Evolutionary conservation across 2,797 vertebrate species (phyloP).

Genomic region (Pipistrellus pygmaeus): DNA sequence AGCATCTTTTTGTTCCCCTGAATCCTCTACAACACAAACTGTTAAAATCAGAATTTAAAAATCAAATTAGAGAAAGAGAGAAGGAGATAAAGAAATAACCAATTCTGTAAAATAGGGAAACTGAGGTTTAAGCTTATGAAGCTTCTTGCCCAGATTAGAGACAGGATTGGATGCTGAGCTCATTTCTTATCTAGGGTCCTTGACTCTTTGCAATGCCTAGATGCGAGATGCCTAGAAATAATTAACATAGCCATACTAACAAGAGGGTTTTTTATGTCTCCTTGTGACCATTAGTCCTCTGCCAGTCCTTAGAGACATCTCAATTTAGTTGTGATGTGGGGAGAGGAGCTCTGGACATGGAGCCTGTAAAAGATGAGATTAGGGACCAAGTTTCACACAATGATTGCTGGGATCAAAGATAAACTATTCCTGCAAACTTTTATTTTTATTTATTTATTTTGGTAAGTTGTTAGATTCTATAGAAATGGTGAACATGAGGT

Average conservation of each 20-base stretch:
- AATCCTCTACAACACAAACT: neutral
- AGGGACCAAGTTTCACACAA: neutral
- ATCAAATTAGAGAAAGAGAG: neutral
- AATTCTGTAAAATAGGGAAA: neutral
- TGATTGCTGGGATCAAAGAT: conserved; percentile 29
- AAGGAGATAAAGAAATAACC: neutral
- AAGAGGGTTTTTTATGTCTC: conserved; percentile 26
- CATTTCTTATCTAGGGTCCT: neutral
- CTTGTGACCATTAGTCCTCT: neutral
- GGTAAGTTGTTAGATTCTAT: neutral
- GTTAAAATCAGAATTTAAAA: neutral
- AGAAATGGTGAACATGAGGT: neutral
- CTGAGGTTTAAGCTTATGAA: neutral
- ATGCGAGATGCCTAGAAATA: neutral
- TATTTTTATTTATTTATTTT: neutral
- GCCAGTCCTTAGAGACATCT: neutral
- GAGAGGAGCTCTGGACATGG: neutral
- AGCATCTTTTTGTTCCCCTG: neutral
- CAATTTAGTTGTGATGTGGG: neutral
- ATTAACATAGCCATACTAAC: neutral
- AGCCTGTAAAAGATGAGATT: neutral
- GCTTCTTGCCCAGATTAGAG: neutral
- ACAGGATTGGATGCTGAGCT: neutral
- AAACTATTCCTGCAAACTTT: neutral
- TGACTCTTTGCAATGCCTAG: neutral